Percentiles rank a stretch among this genome's conserved stretches.
Evolutionary conservation across 2,888 invertebrate genomes (phyloP).

Genomic region (Euphydryas editha): DNA sequence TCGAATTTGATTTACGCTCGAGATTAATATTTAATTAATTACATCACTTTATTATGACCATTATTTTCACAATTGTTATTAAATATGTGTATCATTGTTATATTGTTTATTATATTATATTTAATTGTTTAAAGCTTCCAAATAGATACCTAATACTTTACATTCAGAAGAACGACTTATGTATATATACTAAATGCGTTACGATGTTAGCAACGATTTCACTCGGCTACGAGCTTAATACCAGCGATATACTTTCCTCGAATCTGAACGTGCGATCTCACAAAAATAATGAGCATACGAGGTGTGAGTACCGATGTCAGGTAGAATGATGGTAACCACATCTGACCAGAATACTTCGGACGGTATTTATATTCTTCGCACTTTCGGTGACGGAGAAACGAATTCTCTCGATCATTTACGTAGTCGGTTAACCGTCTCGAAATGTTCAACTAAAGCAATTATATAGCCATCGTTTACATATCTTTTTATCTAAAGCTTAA

Average conservation of each 20-base stretch:
- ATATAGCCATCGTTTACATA: neutral
- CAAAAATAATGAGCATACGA: constrained; percentile 48
- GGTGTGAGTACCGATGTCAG: constrained; percentile 45
- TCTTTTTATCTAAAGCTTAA: neutral
- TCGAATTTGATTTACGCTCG: too few relatives aligned
- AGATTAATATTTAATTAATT: too few relatives aligned
- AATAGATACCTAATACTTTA: neutral
- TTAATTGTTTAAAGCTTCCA: neutral
- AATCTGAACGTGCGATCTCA: constrained; percentile 50
- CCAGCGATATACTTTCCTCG: constrained; percentile 49
- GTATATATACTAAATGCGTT: too few relatives aligned
- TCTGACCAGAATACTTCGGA: constrained; percentile 35
- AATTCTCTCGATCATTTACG: constrained; percentile 5
- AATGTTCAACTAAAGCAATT: neutral
- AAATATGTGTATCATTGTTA: neutral
- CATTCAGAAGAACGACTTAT: too few relatives aligned
- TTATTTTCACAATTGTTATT: too few relatives aligned
- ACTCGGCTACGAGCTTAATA: constrained; percentile 25
- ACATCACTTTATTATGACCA: too few relatives aligned
- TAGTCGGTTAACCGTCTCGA: neutral
- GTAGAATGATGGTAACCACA: constrained; percentile 35
- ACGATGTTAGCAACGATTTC: neutral
- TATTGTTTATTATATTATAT: neutral
- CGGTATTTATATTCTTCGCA: constrained; percentile 24
- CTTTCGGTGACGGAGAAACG: constrained; percentile 18